These are phyloP conservation scores for Sphaeridia pumilis DNA, from an alignment of 2,888 invertebrate species.

Conservation along the genomic window DNA sequence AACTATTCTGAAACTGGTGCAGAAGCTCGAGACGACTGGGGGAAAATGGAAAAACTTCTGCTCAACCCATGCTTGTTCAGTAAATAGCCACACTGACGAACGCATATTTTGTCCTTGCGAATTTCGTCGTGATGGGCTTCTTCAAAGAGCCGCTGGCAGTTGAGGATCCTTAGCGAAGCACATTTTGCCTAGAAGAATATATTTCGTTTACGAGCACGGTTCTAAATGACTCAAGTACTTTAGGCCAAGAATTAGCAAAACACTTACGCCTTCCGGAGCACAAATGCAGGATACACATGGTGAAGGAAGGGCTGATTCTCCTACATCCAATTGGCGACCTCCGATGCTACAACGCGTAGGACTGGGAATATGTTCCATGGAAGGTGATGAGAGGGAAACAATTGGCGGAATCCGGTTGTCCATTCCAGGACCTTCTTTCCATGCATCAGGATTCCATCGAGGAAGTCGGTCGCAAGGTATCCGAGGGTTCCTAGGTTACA, in stretches of 20 bases:
- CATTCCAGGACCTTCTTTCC: constrained; percentile 52
- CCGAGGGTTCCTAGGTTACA: constrained; percentile 64
- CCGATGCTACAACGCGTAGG: constrained; percentile 56
- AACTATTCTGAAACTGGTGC: too few species aligned
- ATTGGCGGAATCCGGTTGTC: background rate
- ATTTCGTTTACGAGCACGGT: background rate
- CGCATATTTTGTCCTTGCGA: constrained; percentile 73
- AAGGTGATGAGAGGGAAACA: constrained; percentile 5
- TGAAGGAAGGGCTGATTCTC: constrained; percentile 75
- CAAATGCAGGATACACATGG: constrained; percentile 84
- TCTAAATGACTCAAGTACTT: background rate
- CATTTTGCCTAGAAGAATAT: constrained; percentile 60
- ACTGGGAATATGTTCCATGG: background rate
- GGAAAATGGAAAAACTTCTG: background rate
- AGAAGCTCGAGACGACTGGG: too few species aligned
- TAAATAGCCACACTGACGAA: constrained; percentile 64
- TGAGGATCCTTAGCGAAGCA: constrained; percentile 73
- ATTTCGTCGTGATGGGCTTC: constrained; percentile 75
- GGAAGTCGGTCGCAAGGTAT: constrained; percentile 73
- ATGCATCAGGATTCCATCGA: constrained; percentile 64
- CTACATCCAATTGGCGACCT: constrained; percentile 61
- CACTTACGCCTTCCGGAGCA: constrained; percentile 67
- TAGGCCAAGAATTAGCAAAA: background rate
- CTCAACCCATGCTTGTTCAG: constrained; percentile 37
- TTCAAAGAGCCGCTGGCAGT: constrained; percentile 67